Evolutionary conservation across 2,797 vertebrate genomes (phyloP), one percentile per base, ranked within the genome.

Genomic region (Xyrichtys novacula): DNA sequence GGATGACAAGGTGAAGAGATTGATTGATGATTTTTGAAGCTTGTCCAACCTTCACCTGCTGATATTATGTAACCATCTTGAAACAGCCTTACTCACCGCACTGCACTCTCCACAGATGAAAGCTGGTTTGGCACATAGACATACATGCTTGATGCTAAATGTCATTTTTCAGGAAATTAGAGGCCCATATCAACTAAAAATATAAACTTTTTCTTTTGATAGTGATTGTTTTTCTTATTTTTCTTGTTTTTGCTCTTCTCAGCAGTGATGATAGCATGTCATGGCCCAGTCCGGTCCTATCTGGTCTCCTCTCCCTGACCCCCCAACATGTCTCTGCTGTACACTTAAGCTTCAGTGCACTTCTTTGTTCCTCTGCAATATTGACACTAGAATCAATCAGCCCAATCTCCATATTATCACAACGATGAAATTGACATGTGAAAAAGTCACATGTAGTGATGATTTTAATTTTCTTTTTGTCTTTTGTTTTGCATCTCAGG

Each of bases 401-500:
- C 52, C 78, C 78, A 52, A 53, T 82, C 49, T 71, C 63, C 57
- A 67, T 70, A 42, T 20, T 40, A 39, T 81, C 73, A 69, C 53
- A 49, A 1, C 23, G 54, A 61, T 48, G 61, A 61, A 58, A 49
- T 64, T 49, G 19, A 72, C 63, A 57, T 79, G 67, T 76, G 79
- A 81, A 79, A 67, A 49, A 80, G 66, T 78, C 42, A 19, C 85
- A 65, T 74, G 48, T 71, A 47, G 65, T 74, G 46, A 61, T 76
- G 47, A 70, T 63, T 63, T 59, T 36, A 25, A 49, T 9, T 48
- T 22, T 22, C 2, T 46, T 69, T 62, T 6, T 25, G 16, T 46
- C 44, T 49, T 85, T 86, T 67, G 46, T 90, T 92, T 92, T 83
- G 70, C 88, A 91, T 94, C 93, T 94, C 93, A 94, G 93, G 91